Conservation (phyloP, 1,140 invertebrate genomes). For the Fopius arisanus region DNA sequence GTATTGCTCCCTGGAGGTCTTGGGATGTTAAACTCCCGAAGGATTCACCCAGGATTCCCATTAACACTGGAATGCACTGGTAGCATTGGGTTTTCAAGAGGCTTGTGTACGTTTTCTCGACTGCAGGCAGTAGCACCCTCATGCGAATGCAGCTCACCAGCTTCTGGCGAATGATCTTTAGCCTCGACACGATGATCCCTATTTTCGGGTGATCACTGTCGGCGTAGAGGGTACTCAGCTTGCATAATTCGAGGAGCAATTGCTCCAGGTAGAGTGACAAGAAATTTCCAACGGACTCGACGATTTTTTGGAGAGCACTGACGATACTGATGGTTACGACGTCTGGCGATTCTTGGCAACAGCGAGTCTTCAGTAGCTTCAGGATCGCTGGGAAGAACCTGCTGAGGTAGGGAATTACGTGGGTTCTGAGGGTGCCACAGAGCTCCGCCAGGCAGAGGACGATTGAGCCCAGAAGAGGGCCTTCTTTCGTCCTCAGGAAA, state of each 20-base stretch:
- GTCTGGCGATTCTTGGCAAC: conserved; percentile 56
- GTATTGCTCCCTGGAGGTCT: conserved; percentile 72
- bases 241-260: conserved; percentile 73
- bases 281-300: conserved; percentile 82
- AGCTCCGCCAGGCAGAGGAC: conserved; percentile 85
- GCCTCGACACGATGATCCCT: conserved; percentile 66
- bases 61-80: conserved; percentile 72
- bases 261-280: conserved; percentile 84
- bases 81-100: conserved; percentile 69
- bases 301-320: conserved; percentile 80
- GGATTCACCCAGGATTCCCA: conserved; percentile 78
- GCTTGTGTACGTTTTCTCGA: conserved; percentile 72
- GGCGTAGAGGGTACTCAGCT: conserved; percentile 62
- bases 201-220: conserved; percentile 58
- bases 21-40: conserved; percentile 67
- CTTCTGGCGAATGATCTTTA: conserved; percentile 72
- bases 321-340: conserved; percentile 70
- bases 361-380: conserved; percentile 67
- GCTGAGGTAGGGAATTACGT: conserved; percentile 75
- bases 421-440: conserved; percentile 74
- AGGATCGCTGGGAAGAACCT: conserved; percentile 84
- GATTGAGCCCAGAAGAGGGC: conserved; percentile 74
- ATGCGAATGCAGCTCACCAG: conserved; percentile 74
- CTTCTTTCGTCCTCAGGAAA: conserved; percentile 65
- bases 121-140: conserved; percentile 79